Evolutionary conservation across 2,113 vertebrate species (phyloP).

Genomic region (Tylochromis polylepis): DNA sequence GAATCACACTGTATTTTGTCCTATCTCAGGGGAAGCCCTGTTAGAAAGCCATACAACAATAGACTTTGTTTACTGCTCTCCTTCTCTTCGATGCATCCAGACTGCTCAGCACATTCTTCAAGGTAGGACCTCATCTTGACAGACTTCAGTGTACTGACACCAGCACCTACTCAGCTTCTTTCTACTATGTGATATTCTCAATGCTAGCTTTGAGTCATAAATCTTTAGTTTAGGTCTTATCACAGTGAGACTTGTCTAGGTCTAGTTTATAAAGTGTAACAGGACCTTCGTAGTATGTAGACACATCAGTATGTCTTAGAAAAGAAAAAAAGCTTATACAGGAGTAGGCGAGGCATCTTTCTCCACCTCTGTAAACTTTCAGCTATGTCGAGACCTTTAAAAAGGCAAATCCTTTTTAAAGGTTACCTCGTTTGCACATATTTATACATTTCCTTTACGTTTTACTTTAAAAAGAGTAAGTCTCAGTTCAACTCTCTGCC

Average conservation of each 20-base stretch:
- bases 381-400: not conserved
- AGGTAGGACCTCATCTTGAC: constrained; percentile 70
- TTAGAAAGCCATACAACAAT: constrained; percentile 85
- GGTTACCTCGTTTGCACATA: not conserved
- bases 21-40: constrained; percentile 85
- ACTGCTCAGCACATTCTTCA: constrained; percentile 92
- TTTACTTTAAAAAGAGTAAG: not conserved
- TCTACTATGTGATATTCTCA: not conserved
- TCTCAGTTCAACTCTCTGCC: not conserved
- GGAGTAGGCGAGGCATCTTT: not conserved
- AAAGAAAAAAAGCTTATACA: not conserved
- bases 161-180: not conserved
- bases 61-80: constrained; percentile 93
- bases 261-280: not conserved
- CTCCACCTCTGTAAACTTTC: not conserved
- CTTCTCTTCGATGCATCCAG: constrained; percentile 94
- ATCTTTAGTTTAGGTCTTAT: not conserved
- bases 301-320: not conserved
- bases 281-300: not conserved
- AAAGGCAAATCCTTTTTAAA: not conserved
- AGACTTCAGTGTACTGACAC: not conserved
- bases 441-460: not conserved
- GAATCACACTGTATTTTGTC: not conserved
- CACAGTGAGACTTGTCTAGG: not conserved
- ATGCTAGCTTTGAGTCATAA: not conserved